A percentile compares a stretch with the other conserved stretches of the same genome.
Evolutionary conservation across 1,140 invertebrate species (phyloP).

Genomic region (Trichoplusia ni): DNA sequence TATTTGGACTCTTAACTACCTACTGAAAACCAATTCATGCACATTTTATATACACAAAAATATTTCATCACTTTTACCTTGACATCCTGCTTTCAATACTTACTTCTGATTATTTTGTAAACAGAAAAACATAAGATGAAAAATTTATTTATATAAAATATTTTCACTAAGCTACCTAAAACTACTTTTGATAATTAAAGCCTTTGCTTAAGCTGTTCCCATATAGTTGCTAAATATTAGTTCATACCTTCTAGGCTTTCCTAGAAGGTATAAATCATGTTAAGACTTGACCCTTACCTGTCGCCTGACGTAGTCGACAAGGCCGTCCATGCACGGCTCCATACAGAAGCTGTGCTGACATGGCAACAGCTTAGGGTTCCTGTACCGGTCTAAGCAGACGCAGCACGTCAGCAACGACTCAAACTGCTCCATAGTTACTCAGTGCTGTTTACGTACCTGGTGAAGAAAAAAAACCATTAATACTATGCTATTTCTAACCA

Average conservation of each 20-base stretch:
- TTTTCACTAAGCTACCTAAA: too few relatives aligned
- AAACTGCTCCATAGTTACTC: slow-evolving; percentile 94
- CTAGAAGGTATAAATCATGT: too few relatives aligned
- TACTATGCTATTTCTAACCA: too few relatives aligned
- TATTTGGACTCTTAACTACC: background rate
- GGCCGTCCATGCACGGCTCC: slow-evolving; percentile 98
- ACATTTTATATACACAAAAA: background rate
- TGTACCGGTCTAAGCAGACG: slow-evolving; percentile 98
- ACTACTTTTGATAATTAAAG: too few relatives aligned
- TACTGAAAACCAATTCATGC: slow-evolving; percentile 26
- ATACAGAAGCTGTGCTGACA: slow-evolving; percentile 99
- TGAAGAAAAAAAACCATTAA: slow-evolving; percentile 40
- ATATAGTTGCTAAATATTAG: too few relatives aligned
- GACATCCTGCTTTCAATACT: too few relatives aligned
- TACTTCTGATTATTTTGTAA: too few relatives aligned
- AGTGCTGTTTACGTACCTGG: slow-evolving; percentile 61
- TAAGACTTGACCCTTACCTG: slow-evolving; percentile 85
- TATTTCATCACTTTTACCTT: too few relatives aligned
- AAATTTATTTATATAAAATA: too few relatives aligned
- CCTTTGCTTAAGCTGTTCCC: too few relatives aligned
- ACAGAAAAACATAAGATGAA: too few relatives aligned
- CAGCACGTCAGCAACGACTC: slow-evolving; percentile 98
- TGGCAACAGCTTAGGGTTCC: slow-evolving; percentile 98
- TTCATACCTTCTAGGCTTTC: too few relatives aligned
- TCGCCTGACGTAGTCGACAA: slow-evolving; percentile 96